phyloP scores from a whole-genome alignment of 2,888 invertebrate species.

The Nomada fucata region DNA sequence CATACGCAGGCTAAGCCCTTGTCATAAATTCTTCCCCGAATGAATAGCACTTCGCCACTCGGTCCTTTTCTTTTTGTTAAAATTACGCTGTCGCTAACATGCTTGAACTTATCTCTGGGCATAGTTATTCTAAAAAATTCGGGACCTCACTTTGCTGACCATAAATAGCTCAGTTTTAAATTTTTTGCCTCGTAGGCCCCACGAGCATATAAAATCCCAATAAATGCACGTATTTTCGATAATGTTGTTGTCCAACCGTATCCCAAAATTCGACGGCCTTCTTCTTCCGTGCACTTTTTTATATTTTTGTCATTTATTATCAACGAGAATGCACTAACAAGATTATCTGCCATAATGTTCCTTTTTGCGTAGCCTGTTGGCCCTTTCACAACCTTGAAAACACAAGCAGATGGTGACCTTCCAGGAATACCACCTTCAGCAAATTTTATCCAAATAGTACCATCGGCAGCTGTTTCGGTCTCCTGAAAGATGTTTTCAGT shows the following conservation, averaged over 20 bases:
- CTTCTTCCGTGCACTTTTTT: constrained; percentile 40
- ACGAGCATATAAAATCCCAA: too few relatives aligned
- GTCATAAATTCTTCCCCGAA: too few relatives aligned
- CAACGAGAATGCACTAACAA: constrained; percentile 31
- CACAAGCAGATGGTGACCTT: constrained; percentile 45
- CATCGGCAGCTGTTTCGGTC: constrained; percentile 53
- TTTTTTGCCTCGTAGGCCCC: too few relatives aligned
- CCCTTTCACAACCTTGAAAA: constrained; percentile 46
- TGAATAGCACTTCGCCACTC: too few relatives aligned
- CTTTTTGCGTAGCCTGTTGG: constrained; percentile 55
- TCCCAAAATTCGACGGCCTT: constrained; percentile 33
- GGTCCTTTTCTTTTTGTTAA: too few relatives aligned
- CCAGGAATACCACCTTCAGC: constrained; percentile 54
- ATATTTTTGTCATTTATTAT: constrained; percentile 40
- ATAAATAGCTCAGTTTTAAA: too few relatives aligned
- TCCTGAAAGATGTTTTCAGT: constrained; percentile 40
- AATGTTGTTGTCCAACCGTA: not conserved
- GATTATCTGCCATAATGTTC: too few relatives aligned
- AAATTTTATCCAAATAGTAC: constrained; percentile 54
- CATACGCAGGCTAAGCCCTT: too few relatives aligned
- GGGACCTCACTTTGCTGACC: too few relatives aligned
- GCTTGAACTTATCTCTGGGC: not conserved
- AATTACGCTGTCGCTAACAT: too few relatives aligned
- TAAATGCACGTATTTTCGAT: too few relatives aligned
- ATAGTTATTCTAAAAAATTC: too few relatives aligned